Evolutionary conservation across 2,113 vertebrate genomes (phyloP), one percentile per base, ranked within the genome.

Genomic region (Nothocercus julius): DNA sequence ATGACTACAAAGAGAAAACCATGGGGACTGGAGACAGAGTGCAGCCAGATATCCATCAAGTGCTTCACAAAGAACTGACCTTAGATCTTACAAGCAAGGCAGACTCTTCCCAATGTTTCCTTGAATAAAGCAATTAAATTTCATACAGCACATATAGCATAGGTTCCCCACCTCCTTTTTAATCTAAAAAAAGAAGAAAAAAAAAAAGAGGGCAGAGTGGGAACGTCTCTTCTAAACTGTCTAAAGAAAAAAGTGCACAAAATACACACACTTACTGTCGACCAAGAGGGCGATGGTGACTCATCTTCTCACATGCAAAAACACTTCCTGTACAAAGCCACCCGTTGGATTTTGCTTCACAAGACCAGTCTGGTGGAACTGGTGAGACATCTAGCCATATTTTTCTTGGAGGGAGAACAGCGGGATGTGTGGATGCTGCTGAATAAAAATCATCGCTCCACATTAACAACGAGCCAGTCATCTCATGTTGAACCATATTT

Each of bases 391-490:
- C 81, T 83, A 5, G 0, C 49, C 6, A 4, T 97, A 89, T 95
- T 96, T 93, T 40, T 89, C 82, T 95, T 95, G 91, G 87, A 95
- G 82, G 59, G 30, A 51, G 70, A 91, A 89, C 78, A 80, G 62
- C 42, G 42, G 89, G 69, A 70, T 56, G 49, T 20, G 62, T 90
- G 80, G 80, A 93, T 7, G 0, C 13, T 87, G 45, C 69, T 67
- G 86, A 93, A 89, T 87, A 92, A 90, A 97, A 96, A 91, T 61
- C 63, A 69, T 54, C 85, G 82, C 95, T 95, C 66, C 56, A 5
- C 59, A 66, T 58, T 78, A 93, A 90, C 94, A 95, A 94, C 2
- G 1, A 93, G 77, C 74, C 78, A 93, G 95, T 87, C 87, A 80
- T 80, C 51, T 68, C 76, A 49, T 22, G 1, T 80, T 76, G 87